These are phyloP conservation scores for Rutilus rutilus DNA, from an alignment of 2,113 vertebrate genomes.

Conservation along the genomic window DNA sequence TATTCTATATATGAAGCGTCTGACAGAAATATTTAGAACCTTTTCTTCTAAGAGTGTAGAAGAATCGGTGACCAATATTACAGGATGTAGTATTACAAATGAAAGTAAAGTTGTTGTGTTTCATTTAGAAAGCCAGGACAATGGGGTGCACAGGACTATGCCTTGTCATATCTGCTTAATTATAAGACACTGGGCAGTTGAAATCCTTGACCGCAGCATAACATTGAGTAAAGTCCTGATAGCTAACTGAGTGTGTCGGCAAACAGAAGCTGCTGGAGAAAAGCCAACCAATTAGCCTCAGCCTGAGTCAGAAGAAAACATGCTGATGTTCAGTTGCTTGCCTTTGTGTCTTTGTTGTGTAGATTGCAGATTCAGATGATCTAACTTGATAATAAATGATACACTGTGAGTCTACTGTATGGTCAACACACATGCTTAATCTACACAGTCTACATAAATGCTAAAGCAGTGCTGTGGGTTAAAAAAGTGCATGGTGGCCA, in stretches of 20 bases:
- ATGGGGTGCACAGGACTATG: not conserved
- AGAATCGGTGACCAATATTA: not conserved
- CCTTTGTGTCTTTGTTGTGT: slow-evolving; percentile 26
- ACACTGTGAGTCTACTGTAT: slow-evolving; percentile 5
- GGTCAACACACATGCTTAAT: slow-evolving; percentile 25
- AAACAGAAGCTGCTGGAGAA: slow-evolving; percentile 34
- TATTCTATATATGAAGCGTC: no score
- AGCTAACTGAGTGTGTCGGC: slow-evolving; percentile 23
- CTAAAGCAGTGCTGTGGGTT: slow-evolving; percentile 19
- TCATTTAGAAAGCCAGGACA: not conserved
- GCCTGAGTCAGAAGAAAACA: slow-evolving; percentile 51
- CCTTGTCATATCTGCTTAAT: slow-evolving; percentile 20
- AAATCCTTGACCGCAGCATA: slow-evolving; percentile 17
- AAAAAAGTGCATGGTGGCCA: slow-evolving; percentile 10
- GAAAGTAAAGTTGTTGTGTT: not conserved
- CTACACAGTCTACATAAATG: not conserved
- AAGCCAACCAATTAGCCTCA: slow-evolving; percentile 48
- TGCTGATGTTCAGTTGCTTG: slow-evolving; percentile 44
- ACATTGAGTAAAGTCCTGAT: slow-evolving; percentile 8
- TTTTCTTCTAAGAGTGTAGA: no score
- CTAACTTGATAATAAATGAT: slow-evolving; percentile 45
- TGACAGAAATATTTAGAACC: no score
- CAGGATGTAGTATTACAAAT: not conserved
- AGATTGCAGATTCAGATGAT: slow-evolving; percentile 37
- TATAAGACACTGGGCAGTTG: not conserved